phyloP scores from a whole-genome alignment of 2,888 invertebrate species.

The Chironomus tentans region DNA sequence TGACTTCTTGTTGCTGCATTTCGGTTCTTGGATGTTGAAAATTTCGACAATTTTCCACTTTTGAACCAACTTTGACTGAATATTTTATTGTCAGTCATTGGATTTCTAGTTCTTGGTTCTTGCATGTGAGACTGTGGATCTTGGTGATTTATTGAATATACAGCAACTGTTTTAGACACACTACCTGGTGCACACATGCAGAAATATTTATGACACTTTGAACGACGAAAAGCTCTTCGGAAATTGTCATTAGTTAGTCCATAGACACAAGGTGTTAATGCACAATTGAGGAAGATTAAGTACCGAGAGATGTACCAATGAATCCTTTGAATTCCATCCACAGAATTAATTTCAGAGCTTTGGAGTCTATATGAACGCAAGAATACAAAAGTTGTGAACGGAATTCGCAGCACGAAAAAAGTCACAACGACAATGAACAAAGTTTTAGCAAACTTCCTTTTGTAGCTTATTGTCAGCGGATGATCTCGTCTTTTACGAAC shows the following conservation, averaged over 20 bases:
- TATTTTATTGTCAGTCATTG: neutral
- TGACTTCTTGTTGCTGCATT: neutral
- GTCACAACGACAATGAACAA: slow-evolving; percentile 59
- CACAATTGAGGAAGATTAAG: slow-evolving; percentile 61
- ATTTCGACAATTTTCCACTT: neutral
- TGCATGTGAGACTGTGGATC: neutral
- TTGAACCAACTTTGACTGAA: neutral
- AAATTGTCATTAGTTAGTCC: slow-evolving; percentile 65
- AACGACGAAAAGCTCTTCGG: slow-evolving; percentile 55
- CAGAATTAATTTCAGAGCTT: slow-evolving; percentile 42
- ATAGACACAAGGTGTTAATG: slow-evolving; percentile 68
- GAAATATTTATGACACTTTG: slow-evolving; percentile 52
- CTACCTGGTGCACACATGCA: slow-evolving; percentile 57
- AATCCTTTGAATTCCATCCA: slow-evolving; percentile 47
- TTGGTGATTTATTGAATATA: neutral
- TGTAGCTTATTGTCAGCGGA: slow-evolving; percentile 53
- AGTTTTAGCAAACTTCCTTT: slow-evolving; percentile 58
- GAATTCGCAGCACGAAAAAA: slow-evolving; percentile 59
- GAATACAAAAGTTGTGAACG: slow-evolving; percentile 63
- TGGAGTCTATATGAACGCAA: slow-evolving; percentile 48
- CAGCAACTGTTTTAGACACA: slow-evolving; percentile 29
- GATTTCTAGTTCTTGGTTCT: neutral
- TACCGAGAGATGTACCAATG: slow-evolving; percentile 62
- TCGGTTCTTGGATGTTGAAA: neutral
- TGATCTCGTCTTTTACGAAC: slow-evolving; percentile 53